A percentile compares a stretch with the other conserved stretches of the same genome.
These are phyloP conservation scores for Calyptomena viridis DNA, from an alignment of 2,113 vertebrate genomes.

Conservation along the genomic window DNA sequence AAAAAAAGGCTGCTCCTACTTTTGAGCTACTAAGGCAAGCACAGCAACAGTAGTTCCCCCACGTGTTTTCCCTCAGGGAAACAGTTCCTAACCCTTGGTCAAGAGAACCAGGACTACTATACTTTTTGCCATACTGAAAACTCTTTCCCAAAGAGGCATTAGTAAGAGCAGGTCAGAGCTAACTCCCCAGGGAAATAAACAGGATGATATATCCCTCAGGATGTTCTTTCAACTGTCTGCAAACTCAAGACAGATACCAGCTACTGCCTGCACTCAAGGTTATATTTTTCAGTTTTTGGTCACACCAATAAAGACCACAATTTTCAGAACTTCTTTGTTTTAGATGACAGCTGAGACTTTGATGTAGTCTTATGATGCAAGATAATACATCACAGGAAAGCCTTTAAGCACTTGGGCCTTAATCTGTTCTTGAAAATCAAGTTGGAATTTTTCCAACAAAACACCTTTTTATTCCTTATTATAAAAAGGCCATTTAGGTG, in stretches of 20 bases:
- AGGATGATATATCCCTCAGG: neutral
- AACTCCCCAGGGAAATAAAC: neutral
- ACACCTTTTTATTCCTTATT: neutral
- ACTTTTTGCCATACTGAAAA: neutral
- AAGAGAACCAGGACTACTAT: neutral
- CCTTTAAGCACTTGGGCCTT: conserved; percentile 1
- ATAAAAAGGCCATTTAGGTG: neutral
- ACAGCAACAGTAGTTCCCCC: neutral
- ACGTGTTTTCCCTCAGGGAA: neutral
- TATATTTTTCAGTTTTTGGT: neutral
- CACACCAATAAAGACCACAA: neutral
- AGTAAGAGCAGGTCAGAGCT: neutral
- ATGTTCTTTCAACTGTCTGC: neutral
- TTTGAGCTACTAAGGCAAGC: neutral
- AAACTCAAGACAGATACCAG: neutral
- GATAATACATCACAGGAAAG: neutral
- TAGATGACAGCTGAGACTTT: neutral
- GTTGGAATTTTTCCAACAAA: neutral
- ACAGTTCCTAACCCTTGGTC: neutral
- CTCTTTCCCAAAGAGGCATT: neutral
- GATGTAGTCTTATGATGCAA: neutral
- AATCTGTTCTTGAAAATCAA: neutral
- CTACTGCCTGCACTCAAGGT: neutral
- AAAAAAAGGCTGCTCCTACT: neutral
- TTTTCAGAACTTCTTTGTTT: conserved; percentile 6